These are phyloP conservation scores for Anneissia japonica DNA, from an alignment of 35 echinoderm and acorn worm genomes.

Conservation along the genomic window DNA sequence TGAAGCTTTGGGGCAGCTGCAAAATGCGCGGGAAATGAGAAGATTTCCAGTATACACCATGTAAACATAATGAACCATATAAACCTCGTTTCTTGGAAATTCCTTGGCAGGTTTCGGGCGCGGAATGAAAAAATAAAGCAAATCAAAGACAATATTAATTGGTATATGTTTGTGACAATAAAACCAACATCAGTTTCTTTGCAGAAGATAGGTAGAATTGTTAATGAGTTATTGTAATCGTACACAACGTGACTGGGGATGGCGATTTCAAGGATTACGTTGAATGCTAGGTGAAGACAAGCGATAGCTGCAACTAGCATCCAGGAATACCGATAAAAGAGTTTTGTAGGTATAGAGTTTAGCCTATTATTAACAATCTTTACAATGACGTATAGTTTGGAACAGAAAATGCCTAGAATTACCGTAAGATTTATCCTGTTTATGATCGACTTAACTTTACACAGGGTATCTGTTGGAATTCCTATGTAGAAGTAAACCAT, in stretches of 20 bases:
- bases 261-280: not conserved
- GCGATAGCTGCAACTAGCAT: not conserved
- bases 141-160: not conserved
- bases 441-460: not conserved
- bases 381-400: not conserved
- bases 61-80: not conserved
- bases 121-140: not conserved
- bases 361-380: not conserved
- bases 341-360: not conserved
- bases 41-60: not conserved
- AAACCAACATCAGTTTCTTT: not conserved
- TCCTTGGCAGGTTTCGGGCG: not conserved
- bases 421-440: not conserved
- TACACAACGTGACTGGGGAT: not conserved
- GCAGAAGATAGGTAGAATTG: not conserved
- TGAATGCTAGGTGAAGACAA: not conserved
- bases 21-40: not conserved
- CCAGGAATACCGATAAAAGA: not conserved
- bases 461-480: not conserved
- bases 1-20: not conserved
- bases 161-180: not conserved
- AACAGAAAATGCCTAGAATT: not conserved
- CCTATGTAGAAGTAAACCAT: not conserved
- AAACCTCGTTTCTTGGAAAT: not conserved
- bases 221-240: not conserved